Evolutionary conservation across 1,140 invertebrate genomes (phyloP), one percentile per base, ranked within the genome.

Genomic region (Bombus sylvicola): DNA sequence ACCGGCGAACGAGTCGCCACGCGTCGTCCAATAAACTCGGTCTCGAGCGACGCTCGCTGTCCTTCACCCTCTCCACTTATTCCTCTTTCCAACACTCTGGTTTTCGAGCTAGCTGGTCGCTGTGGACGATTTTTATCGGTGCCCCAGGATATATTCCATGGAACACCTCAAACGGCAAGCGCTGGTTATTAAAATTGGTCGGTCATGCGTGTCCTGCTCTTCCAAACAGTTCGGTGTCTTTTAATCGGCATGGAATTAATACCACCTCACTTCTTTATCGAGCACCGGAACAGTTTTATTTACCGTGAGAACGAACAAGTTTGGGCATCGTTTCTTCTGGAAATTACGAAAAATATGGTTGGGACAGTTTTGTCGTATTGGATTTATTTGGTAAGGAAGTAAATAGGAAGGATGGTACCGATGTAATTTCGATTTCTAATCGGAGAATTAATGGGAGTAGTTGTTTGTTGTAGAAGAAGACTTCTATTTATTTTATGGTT

Each of bases 1-100:
- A 57, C 53, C 34, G 53, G 25, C 15, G 78, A 39, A 31, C 78
- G 66, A 41, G 68, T 57, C 79, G 79, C 53, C 79, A 59, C 69
- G 69, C 66, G 47, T 57, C 69, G 47, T 59, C 68, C 80, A 71
- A 81, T 73, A 81, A 81, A 81, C 69, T 39, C 69, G 47, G 37
- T 57, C 57, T 57, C 47, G 73, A 75, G 39, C 74, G 74, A 76
- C 74, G 34, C 13, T 77, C 13, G 37, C 13, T 59, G 15, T 59
- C 9, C 57, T 34, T 12, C 57, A 1, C 37, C 8, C 41, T 10
- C n/a, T 8, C 68, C 25, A 13, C 68, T 18, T 13, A 12, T 25
- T 39, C 34, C 68, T 25, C 37, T 28, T 37, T 10, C n/a, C 68
- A 34, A n/a, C 62, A 13, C n/a, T 8, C 34, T 34, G 74, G 28